phyloP scores from a whole-genome alignment of 53 echinoderm and acorn worm genomes.

The Patiria pectinifera region DNA sequence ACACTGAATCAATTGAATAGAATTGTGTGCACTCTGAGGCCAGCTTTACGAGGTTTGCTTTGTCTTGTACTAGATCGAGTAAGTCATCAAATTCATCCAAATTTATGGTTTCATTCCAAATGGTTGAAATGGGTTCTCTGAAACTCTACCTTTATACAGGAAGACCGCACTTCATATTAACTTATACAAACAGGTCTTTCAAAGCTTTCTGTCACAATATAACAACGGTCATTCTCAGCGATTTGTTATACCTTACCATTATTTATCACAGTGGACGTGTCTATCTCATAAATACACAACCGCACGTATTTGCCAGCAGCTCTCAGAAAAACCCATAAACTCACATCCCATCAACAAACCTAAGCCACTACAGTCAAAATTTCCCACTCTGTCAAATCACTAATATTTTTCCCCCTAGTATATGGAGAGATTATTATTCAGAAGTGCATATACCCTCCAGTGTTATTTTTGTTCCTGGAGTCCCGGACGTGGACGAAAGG shows the following conservation, averaged over 20 bases:
- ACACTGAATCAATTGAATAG: too few species aligned
- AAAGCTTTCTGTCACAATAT: not conserved
- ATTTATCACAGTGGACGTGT: not conserved
- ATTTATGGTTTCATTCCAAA: too few species aligned
- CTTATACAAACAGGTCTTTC: too few species aligned
- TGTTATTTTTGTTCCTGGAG: not conserved
- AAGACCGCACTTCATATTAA: too few species aligned
- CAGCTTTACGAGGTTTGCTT: too few species aligned
- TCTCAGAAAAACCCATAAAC: not conserved
- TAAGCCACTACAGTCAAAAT: not conserved
- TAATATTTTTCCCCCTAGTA: not conserved
- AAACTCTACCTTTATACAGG: too few species aligned
- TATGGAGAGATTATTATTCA: constrained; percentile 4
- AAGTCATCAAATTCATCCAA: too few species aligned
- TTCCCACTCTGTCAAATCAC: not conserved
- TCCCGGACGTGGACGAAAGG: constrained; percentile 14
- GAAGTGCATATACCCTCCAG: constrained; percentile 3
- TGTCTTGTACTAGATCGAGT: too few species aligned
- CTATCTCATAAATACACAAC: not conserved
- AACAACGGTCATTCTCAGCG: not conserved
- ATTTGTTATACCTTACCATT: not conserved
- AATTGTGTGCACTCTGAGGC: too few species aligned
- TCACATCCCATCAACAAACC: not conserved
- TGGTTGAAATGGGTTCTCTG: too few species aligned
- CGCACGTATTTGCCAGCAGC: not conserved